Base-by-base conservation (phyloP, 2,797 vertebrate species). In the Momotus momota region DNA sequence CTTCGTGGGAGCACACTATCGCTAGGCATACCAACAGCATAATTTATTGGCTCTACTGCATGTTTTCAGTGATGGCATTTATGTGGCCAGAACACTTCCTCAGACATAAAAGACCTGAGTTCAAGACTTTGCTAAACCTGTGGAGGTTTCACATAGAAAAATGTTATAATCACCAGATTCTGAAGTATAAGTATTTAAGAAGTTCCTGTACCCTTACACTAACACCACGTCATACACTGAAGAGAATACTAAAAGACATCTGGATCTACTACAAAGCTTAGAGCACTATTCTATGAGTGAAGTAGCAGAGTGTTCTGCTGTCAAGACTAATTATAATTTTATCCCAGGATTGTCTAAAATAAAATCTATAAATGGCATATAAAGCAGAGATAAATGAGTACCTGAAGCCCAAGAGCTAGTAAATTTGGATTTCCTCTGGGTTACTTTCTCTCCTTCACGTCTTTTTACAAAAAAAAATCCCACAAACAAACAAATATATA, bases 141-240 rank as follows among this genome's bases (percentile, higher is more conserved):
- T 71, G 6, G 10, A 22, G 3, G 3, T 64, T 88, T 83, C 12
- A 82, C 4, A 25, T 0, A 33, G 12, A 31, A 87, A 73, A 64
- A 17, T 18, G 4, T 14, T 66, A 6, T 5, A 48, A 83, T 35
- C 11, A 12, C 7, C 35, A 71, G 22, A 49, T 1, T 55, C 45
- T 7, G 64, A 64, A 45, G 10, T 60, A 18, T 13, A 58, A n/a
- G 3, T 0, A 1, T n/a, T 8, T 38, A 26, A 54, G 19, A 46
- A 6, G 3, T 20, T 31, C 19, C 19, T 0, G 0, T 54, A 20
- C 4, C 12, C n/a, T 60, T 31, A 52, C 2, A 52, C 2, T 7
- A 31, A 14, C 35, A 49, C 9, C 6, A 51, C 2, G 1, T 48
- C 27, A 6, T 35, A 27, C 2, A 4, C 21, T 72, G 8, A 5